Evolutionary conservation across 2,888 invertebrate genomes (phyloP).

Genomic region (Metellina segmentata): DNA sequence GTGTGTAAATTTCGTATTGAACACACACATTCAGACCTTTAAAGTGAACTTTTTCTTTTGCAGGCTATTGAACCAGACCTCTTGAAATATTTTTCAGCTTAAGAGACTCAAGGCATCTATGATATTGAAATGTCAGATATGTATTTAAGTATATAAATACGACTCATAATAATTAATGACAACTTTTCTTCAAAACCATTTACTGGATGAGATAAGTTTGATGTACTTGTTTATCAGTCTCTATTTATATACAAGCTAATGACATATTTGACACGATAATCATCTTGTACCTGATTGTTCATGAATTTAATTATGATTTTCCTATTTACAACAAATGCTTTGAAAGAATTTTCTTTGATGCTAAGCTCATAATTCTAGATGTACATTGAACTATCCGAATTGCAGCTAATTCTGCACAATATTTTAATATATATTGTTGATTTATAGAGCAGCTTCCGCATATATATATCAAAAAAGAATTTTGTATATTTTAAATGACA

Average conservation of each 20-base stretch:
- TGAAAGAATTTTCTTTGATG: no score
- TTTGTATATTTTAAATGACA: constrained; percentile 44
- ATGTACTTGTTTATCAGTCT: constrained; percentile 9
- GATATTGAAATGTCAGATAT: neutral
- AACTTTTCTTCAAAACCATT: constrained; percentile 27
- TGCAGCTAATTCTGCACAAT: neutral
- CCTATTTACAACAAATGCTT: neutral
- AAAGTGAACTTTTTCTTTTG: neutral
- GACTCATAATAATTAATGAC: constrained; percentile 24
- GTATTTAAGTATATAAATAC: neutral
- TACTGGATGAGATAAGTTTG: constrained; percentile 12
- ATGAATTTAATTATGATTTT: neutral
- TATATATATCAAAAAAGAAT: constrained; percentile 6
- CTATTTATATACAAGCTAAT: neutral
- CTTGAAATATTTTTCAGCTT: constrained; percentile 66
- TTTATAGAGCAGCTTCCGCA: constrained; percentile 2
- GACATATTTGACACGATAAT: neutral
- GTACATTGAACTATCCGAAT: neutral
- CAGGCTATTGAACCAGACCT: constrained; percentile 74
- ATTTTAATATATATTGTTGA: neutral
- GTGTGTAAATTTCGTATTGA: neutral
- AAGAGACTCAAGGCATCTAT: neutral
- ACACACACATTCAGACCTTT: neutral
- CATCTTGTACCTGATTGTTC: neutral
- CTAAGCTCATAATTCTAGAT: neutral